Evolutionary conservation across 2,888 invertebrate species (phyloP), one percentile per base, ranked within the genome.

Genomic region (Apamea crenata): DNA sequence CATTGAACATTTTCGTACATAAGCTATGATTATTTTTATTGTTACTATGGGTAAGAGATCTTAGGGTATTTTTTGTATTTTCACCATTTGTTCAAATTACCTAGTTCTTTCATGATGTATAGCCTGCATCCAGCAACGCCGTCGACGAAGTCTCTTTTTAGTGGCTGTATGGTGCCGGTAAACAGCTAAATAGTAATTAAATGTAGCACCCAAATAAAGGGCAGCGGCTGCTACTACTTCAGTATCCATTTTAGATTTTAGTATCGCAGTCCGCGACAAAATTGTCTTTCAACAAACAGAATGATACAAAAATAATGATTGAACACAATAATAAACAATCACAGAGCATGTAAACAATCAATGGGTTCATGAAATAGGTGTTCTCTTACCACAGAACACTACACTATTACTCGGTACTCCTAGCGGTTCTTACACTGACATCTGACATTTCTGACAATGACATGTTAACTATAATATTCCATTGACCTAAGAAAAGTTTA

Each of bases 91-190:
- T n/a, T 59, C 16, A 7, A 10, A 14, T 47, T 44, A 82, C 84
- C 72, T 72, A 10, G 84, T 75, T 69, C 84, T 74, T 69, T 84
- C 83, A 3, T 78, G 78, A 61, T 86, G 84, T n/a, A 84, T 86
- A 40, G 40, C 25, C 8, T 73, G 78, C 84, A 84, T 84, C 84
- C 84, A 84, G n/a, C 78, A 86, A 1, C 84, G 74, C n/a, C 84
- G 53, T 47, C 70, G 69, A 7, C 74, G 86, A 47, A 32, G 25
- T 14, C 25, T 77, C 25, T 61, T 82, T 63, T 78, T 86, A 2
- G 53, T 4, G 25, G 36, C 47, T 4, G 8, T 29, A 6, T 84
- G 71, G 1, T 12, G 68, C 21, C 25, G 74, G 47, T 78, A 66
- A 32, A 74, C 78, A 2, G 68, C 16, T 75, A 84, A 29, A 82